A percentile compares a stretch with the other conserved stretches of the same genome.
Conservation (phyloP, 1,140 invertebrate genomes). For the Lucilia cuprina region DNA sequence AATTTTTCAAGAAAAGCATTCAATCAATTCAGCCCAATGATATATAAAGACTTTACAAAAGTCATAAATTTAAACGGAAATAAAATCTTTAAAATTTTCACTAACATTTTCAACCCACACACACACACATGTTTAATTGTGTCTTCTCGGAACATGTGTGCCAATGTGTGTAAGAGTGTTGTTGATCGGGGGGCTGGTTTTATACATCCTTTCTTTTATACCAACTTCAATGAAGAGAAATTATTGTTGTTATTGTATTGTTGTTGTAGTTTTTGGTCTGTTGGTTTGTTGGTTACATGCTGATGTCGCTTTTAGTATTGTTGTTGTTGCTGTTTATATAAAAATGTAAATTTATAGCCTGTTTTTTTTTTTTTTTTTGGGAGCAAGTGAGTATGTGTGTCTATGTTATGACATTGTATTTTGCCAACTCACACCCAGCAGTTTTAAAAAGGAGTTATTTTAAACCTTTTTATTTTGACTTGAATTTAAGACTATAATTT, state of each 20-base stretch:
- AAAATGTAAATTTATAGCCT: conserved; percentile 4
- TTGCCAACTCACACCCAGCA: neutral
- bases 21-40: too few relatives aligned
- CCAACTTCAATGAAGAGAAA: neutral
- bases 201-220: neutral
- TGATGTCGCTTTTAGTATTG: neutral
- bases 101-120: too few relatives aligned
- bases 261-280: neutral
- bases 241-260: neutral
- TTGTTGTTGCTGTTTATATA: neutral
- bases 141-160: neutral
- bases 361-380: neutral
- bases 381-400: neutral
- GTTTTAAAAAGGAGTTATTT: too few relatives aligned
- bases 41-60: too few relatives aligned
- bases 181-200: neutral
- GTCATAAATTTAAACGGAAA: too few relatives aligned
- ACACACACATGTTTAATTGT: too few relatives aligned
- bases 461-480: too few relatives aligned
- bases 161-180: neutral
- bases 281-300: neutral
- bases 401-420: neutral
- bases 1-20: too few relatives aligned
- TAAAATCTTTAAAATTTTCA: too few relatives aligned
- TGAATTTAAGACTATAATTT: too few relatives aligned